phyloP scores from a whole-genome alignment of 2,888 invertebrate species.

The Cryptocheilus praepositus region DNA sequence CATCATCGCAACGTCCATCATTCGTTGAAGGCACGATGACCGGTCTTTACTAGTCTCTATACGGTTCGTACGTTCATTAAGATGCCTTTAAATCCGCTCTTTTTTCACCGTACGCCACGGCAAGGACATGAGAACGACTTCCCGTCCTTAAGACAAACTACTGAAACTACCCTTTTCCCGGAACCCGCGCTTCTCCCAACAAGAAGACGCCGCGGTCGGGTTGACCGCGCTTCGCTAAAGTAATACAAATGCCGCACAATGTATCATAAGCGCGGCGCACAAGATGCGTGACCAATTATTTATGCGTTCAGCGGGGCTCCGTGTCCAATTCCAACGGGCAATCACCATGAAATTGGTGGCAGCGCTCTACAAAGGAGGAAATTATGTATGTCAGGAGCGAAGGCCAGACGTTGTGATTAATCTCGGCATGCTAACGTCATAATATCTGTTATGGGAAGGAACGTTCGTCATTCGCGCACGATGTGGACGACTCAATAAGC shows the following conservation, averaged over 20 bases:
- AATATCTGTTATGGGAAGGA: not conserved
- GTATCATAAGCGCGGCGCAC: not conserved
- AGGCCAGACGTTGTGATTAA: not conserved
- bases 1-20: conserved; percentile 12
- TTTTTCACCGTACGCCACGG: not conserved
- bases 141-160: conserved; percentile 9
- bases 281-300: conserved; percentile 10
- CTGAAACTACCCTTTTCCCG: conserved; percentile 7
- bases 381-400: not conserved
- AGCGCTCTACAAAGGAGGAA: conserved; percentile 6
- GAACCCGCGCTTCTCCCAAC: not conserved
- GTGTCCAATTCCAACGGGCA: conserved; percentile 2
- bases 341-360: conserved; percentile 10
- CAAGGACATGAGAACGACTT: conserved; percentile 1
- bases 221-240: not conserved
- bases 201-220: not conserved
- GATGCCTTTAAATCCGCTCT: not conserved
- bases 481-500: not conserved
- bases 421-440: conserved; percentile 8
- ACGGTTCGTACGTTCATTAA: not conserved
- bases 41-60: not conserved
- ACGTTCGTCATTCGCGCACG: not conserved
- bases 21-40: not conserved
- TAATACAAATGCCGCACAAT: not conserved
- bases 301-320: conserved; percentile 2